Base-by-base conservation (phyloP, 2,888 invertebrate species). In the Schizotus pectinicornis region DNA sequence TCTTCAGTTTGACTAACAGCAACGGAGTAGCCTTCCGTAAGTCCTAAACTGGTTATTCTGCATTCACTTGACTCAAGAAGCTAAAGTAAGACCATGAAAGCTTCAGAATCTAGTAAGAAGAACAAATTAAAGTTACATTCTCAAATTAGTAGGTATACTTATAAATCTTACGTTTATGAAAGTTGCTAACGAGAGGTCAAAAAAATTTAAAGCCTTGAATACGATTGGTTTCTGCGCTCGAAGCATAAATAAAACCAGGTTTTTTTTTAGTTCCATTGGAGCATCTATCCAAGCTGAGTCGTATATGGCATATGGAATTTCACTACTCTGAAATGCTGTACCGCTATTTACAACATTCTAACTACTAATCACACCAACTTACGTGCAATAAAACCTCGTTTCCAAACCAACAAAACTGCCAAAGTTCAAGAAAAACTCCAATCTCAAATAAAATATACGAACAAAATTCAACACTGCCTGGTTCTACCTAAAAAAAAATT, bases 391-490 rank as follows among this genome's bases (percentile, higher is more conserved):
- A 35, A 7, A 54, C 54, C 9, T 39, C 30, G 33, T 54, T 54
- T 22, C 54, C 54, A 22, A 33, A 54, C 54, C 54, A 54, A 30
- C 54, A 54, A 12, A 39, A 47, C 45, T 47, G 14, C n/a, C 39
- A 36, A 6, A 54, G 35, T 47, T 54, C 32, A 11, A 41, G 22
- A 3, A 22, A 22, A 2, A 22, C 2, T 2, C 3, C 47, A n/a
- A 7, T 33, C 7, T 39, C 9, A 22, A 35, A 54, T 6, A 38
- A 22, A 3, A 54, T 7, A 14, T 46, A 41, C 8, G 37, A 11
- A n/a, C 37, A 34, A 22, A 39, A 35, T 32, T 47, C 47, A 32
- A 41, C 38, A 13, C 54, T 54, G 5, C 34, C n/a, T 3, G 54
- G 54, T 9, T 33, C 14, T 7, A 49, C 33, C 43, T 37, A 34